Percentiles rank a stretch among this genome's conserved stretches.
These are phyloP conservation scores for Epirrhoe alternata DNA, from an alignment of 2,888 invertebrate species.

Conservation along the genomic window DNA sequence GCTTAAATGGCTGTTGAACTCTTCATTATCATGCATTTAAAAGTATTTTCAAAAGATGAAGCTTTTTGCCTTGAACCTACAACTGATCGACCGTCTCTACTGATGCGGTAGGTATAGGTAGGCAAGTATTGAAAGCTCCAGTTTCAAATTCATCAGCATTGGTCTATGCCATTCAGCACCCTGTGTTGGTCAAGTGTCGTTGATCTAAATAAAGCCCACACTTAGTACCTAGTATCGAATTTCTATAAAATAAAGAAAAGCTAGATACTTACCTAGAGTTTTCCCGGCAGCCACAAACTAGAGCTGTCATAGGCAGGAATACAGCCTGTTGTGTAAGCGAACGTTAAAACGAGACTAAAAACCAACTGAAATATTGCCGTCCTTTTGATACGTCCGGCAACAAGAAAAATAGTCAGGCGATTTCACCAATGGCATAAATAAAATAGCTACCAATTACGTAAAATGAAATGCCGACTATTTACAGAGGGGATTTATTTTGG, in stretches of 20 bases:
- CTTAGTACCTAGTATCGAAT: background rate
- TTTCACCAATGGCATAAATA: slow-evolving; percentile 44
- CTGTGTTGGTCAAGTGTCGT: too few species aligned
- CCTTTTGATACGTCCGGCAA: slow-evolving; percentile 38
- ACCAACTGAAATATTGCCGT: slow-evolving; percentile 39
- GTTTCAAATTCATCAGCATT: too few species aligned
- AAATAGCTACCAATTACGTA: slow-evolving; percentile 45
- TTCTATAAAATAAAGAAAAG: slow-evolving; percentile 8
- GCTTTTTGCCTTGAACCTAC: too few species aligned
- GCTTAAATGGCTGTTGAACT: too few species aligned
- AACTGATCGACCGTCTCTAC: too few species aligned
- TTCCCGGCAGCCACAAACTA: slow-evolving; percentile 25
- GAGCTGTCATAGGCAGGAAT: slow-evolving; percentile 28
- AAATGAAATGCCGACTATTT: slow-evolving; percentile 44
- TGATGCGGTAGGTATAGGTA: too few species aligned
- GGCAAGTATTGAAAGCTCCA: background rate
- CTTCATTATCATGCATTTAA: background rate
- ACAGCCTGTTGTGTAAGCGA: slow-evolving; percentile 22
- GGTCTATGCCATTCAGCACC: too few species aligned
- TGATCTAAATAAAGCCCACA: too few species aligned
- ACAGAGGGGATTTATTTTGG: slow-evolving; percentile 51
- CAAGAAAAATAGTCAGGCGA: slow-evolving; percentile 42
- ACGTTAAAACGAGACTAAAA: slow-evolving; percentile 36
- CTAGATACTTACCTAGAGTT: background rate
- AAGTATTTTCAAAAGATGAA: background rate